phyloP scores from a whole-genome alignment of 2,113 vertebrate species.

The Lepidothrix coronata region DNA sequence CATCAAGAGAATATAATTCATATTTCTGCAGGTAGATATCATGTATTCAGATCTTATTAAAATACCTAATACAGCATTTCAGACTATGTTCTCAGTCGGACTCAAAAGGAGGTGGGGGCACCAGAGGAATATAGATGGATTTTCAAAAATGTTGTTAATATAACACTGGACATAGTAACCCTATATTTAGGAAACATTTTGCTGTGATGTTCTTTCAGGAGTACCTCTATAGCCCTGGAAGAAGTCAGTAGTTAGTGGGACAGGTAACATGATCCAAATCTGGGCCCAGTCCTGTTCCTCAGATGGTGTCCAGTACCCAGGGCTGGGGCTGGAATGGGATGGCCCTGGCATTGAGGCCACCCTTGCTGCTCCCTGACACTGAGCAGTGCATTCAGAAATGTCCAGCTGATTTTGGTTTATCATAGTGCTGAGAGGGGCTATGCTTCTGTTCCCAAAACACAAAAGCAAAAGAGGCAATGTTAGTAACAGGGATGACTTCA shows the following conservation, averaged over 20 bases:
- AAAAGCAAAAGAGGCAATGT: neutral
- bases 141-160: neutral
- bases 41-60: neutral
- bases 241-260: neutral
- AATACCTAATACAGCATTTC: neutral
- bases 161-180: neutral
- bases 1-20: neutral
- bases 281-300: no score
- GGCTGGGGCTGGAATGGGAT: neutral
- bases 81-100: neutral
- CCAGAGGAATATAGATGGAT: neutral
- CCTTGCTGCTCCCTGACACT: no score
- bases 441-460: neutral
- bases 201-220: neutral
- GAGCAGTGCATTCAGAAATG: neutral
- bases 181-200: neutral
- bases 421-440: neutral
- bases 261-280: no score
- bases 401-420: neutral
- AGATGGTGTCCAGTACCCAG: accelerated
- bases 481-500: neutral
- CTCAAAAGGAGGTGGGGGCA: neutral
- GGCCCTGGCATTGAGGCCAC: accelerated
- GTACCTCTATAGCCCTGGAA: neutral
- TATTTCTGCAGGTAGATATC: neutral